A percentile compares a stretch with the other conserved stretches of the same genome.
phyloP scores from a whole-genome alignment of 2,888 invertebrate genomes.

The Tromatobia lineatoria region DNA sequence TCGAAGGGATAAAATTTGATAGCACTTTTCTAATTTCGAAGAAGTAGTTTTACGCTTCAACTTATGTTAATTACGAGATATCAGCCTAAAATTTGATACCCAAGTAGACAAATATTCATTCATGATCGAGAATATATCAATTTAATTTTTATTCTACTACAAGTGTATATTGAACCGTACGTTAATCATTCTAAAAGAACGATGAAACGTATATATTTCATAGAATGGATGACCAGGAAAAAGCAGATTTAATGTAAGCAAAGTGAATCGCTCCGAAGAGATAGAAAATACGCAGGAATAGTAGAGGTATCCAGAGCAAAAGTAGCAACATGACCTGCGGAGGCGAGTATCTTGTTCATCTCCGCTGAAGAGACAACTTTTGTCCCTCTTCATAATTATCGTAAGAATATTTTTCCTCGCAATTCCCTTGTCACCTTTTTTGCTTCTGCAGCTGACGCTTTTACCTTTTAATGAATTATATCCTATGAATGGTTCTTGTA shows the following conservation, averaged over 20 bases:
- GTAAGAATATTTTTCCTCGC: constrained; percentile 5
- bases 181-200: not conserved
- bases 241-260: not conserved
- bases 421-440: not conserved
- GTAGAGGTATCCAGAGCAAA: no score
- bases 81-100: no score
- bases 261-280: not conserved
- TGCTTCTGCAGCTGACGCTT: not conserved
- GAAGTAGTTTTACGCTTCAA: no score
- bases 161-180: not conserved
- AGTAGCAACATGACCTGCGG: no score
- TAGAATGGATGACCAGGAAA: not conserved
- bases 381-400: constrained; percentile 1
- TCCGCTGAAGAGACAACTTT: not conserved
- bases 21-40: no score
- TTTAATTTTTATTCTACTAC: no score
- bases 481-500: constrained; percentile 15
- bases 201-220: not conserved
- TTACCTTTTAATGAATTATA: constrained; percentile 29
- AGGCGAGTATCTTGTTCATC: not conserved
- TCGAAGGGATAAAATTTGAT: no score
- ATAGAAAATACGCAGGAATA: no score
- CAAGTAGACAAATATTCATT: no score
- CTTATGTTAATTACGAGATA: no score
- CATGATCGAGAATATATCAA: no score